Percentiles rank a stretch among this genome's conserved stretches.
Conservation (phyloP, 2,888 invertebrate species). For the Euspilapteryx auroguttella region DNA sequence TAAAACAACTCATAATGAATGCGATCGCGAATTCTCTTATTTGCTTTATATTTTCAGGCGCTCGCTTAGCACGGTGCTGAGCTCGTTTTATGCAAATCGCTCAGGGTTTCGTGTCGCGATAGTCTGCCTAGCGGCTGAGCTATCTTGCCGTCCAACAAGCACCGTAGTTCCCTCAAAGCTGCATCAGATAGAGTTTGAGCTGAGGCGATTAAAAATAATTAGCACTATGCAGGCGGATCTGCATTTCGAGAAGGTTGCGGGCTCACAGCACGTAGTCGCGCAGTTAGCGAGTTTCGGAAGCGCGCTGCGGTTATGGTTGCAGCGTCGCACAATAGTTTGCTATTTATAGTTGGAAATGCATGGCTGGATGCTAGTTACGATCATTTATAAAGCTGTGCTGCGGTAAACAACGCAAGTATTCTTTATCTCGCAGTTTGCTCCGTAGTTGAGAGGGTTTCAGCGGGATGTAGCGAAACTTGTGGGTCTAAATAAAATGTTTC, state of each 20-base stretch:
- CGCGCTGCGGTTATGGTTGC: neutral
- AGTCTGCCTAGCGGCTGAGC: neutral
- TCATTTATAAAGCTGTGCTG: no score
- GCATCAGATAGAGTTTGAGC: constrained; percentile 19
- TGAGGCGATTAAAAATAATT: constrained; percentile 38
- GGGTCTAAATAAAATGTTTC: constrained; percentile 38
- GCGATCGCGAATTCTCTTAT: constrained; percentile 15
- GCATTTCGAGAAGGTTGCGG: no score
- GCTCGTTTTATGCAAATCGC: constrained; percentile 36
- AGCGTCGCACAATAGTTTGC: neutral
- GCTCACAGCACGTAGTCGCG: constrained; percentile 5
- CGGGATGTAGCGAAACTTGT: constrained; percentile 8
- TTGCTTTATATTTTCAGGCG: constrained; percentile 14
- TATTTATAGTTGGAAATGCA: no score
- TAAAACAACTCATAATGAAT: constrained; percentile 21
- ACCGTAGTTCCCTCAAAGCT: constrained; percentile 1
- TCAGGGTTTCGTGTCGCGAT: constrained; percentile 6
- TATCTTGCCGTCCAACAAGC: neutral
- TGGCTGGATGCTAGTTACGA: no score
- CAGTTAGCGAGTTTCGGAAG: constrained; percentile 1
- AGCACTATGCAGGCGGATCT: constrained; percentile 23
- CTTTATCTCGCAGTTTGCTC: no score
- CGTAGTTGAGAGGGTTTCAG: no score
- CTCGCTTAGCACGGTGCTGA: constrained; percentile 13
- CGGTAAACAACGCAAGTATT: no score